Conservation (phyloP, 2,888 invertebrate species). For the Graphium colonna region DNA sequence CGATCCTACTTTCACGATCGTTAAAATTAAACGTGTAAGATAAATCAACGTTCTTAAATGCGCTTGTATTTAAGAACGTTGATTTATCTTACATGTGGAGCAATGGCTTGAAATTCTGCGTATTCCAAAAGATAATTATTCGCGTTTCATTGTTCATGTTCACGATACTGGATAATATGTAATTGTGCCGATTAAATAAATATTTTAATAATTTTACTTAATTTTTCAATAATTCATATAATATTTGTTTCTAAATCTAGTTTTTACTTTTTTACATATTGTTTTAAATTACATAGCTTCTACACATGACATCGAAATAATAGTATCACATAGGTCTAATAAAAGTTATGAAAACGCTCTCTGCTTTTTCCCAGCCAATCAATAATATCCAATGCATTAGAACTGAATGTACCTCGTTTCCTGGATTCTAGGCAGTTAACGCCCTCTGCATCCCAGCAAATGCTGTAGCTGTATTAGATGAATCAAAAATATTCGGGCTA, state of each 20-base stretch:
- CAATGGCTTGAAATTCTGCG: conserved; percentile 59
- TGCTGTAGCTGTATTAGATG: conserved; percentile 79
- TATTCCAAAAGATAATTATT: neutral
- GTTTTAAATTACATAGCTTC: no score
- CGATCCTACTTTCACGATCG: no score
- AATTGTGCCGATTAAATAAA: no score
- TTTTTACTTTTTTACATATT: no score
- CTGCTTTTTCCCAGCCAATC: conserved; percentile 44
- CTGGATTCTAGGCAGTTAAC: conserved; percentile 61
- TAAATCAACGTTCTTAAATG: no score
- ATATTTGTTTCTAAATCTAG: no score
- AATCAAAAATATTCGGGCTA: conserved; percentile 80
- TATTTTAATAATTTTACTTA: no score
- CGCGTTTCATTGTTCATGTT: neutral
- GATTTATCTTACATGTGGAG: conserved; percentile 31
- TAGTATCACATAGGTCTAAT: no score
- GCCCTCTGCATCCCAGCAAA: conserved; percentile 65
- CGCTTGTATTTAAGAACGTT: neutral
- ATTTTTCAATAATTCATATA: no score
- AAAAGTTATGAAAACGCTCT: no score
- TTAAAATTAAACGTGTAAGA: conserved; percentile 1
- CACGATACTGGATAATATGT: no score
- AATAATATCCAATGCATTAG: conserved; percentile 48
- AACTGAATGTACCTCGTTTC: conserved; percentile 51
- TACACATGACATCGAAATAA: no score